phyloP scores from a whole-genome alignment of 2,113 vertebrate species.

The Suncus etruscus region DNA sequence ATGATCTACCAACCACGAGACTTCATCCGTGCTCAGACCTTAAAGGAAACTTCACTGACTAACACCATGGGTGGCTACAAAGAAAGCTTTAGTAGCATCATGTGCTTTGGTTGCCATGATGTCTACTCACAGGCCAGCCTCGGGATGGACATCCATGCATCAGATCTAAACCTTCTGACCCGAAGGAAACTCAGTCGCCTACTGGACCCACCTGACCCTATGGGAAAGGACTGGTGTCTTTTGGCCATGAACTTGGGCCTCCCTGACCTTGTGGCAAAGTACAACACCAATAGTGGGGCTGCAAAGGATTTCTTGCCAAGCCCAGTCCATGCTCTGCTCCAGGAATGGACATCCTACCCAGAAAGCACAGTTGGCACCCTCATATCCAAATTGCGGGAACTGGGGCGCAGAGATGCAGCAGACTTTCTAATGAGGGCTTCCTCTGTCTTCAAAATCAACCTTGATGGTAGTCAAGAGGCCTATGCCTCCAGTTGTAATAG shows the following conservation, averaged over 20 bases:
- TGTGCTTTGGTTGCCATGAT: constrained; percentile 95
- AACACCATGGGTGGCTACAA: constrained; percentile 99
- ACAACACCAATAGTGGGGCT: constrained; percentile 90
- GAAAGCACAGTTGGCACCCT: constrained; percentile 95
- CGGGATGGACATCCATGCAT: constrained; percentile 93
- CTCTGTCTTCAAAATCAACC: constrained; percentile 94
- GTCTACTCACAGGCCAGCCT: constrained; percentile 94
- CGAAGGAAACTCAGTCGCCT: constrained; percentile 95
- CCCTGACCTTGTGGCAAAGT: constrained; percentile 95
- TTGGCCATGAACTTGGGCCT: constrained; percentile 98
- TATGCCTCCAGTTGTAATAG: constrained; percentile 95
- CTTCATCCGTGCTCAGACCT: constrained; percentile 95
- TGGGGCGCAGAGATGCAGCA: constrained; percentile 96
- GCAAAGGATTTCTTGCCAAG: constrained; percentile 89
- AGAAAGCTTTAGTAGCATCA: constrained; percentile 97
- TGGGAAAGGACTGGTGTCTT: constrained; percentile 99
- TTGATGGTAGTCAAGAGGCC: constrained; percentile 90
- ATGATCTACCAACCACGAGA: constrained; percentile 99
- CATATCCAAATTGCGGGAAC: constrained; percentile 95
- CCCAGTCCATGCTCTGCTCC: constrained; percentile 94
- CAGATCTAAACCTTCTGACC: constrained; percentile 93
- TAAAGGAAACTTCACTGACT: constrained; percentile 93
- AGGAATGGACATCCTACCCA: constrained; percentile 92
- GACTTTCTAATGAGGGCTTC: constrained; percentile 96
- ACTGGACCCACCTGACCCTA: constrained; percentile 96